Evolutionary conservation across 1,140 invertebrate species (phyloP).

Genomic region (Campoletis sonorensis): DNA sequence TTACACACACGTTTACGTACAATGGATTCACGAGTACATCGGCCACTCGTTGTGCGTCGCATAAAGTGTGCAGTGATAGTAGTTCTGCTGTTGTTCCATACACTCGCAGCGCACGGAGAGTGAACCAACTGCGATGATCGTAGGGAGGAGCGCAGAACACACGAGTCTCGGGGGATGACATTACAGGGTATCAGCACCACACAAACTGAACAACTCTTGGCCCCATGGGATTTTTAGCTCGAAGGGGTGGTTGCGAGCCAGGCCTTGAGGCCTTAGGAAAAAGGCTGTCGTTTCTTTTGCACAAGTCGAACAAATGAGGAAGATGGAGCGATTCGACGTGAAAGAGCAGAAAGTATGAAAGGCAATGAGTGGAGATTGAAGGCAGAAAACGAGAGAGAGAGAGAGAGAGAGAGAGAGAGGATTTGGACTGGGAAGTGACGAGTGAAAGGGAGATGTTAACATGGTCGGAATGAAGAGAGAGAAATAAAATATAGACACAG

Average conservation of each 20-base stretch:
- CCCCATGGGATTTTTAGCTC: conserved; percentile 51
- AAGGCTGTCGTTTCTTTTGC: conserved; percentile 15
- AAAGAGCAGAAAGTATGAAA: not conserved
- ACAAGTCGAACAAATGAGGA: conserved; percentile 33
- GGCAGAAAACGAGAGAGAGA: not conserved
- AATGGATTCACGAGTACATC: not conserved
- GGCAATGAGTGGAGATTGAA: conserved; percentile 13
- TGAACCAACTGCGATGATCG: not conserved
- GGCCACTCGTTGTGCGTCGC: not conserved
- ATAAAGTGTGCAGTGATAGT: not conserved
- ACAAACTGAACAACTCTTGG: conserved; percentile 70
- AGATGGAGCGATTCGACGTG: conserved; percentile 48
- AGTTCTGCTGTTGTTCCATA: not conserved
- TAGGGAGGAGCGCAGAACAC: conserved; percentile 27
- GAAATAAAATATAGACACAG: not conserved
- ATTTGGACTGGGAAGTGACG: not conserved
- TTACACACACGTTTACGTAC: not conserved
- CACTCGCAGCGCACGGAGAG: not conserved
- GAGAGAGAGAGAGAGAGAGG: not conserved
- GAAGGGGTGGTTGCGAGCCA: conserved; percentile 36
- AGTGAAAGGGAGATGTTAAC: not conserved
- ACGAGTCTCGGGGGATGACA: conserved; percentile 68
- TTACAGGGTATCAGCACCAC: conserved; percentile 75
- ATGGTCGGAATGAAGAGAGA: conserved; percentile 10
- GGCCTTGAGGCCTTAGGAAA: conserved; percentile 10